Evolutionary conservation across 2,797 vertebrate species (phyloP).

Genomic region (Telmatherina bonti): DNA sequence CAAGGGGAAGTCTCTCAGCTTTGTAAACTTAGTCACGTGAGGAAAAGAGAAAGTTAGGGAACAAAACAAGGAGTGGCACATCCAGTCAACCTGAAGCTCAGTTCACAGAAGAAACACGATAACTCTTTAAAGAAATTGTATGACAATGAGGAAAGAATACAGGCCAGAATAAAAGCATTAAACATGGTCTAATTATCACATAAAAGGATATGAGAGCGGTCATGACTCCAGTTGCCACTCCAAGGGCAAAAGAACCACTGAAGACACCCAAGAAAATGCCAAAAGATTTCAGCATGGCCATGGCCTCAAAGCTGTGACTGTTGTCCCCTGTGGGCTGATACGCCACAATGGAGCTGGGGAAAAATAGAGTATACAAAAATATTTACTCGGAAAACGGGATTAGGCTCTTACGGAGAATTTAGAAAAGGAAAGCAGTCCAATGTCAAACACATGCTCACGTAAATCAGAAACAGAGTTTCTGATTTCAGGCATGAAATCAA

Average conservation of each 20-base stretch:
- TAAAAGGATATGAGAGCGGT: slow-evolving; percentile 95
- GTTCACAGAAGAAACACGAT: not conserved
- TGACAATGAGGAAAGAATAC: not conserved
- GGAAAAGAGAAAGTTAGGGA: slow-evolving; percentile 61
- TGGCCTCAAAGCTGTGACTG: slow-evolving; percentile 94
- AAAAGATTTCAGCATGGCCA: slow-evolving; percentile 93
- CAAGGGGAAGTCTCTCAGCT: slow-evolving; percentile 93
- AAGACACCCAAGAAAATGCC: slow-evolving; percentile 96
- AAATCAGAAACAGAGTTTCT: slow-evolving; percentile 11
- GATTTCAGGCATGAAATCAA: slow-evolving; percentile 39
- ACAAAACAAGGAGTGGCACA: slow-evolving; percentile 23
- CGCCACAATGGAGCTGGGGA: slow-evolving; percentile 90
- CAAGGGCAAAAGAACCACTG: slow-evolving; percentile 95
- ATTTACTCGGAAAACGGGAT: slow-evolving; percentile 30
- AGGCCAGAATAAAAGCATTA: not conserved
- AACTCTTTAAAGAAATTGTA: not conserved
- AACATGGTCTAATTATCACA: not conserved
- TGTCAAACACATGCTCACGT: slow-evolving; percentile 43
- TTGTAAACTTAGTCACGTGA: slow-evolving; percentile 98
- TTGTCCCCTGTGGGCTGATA: slow-evolving; percentile 96
- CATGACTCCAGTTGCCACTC: slow-evolving; percentile 93
- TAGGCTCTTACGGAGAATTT: not conserved
- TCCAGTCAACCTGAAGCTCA: not conserved
- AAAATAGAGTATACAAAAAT: slow-evolving; percentile 9
- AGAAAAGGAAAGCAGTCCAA: slow-evolving; percentile 14